Base-by-base conservation (phyloP, 2,888 invertebrate species). In the Hetaerina titia region DNA sequence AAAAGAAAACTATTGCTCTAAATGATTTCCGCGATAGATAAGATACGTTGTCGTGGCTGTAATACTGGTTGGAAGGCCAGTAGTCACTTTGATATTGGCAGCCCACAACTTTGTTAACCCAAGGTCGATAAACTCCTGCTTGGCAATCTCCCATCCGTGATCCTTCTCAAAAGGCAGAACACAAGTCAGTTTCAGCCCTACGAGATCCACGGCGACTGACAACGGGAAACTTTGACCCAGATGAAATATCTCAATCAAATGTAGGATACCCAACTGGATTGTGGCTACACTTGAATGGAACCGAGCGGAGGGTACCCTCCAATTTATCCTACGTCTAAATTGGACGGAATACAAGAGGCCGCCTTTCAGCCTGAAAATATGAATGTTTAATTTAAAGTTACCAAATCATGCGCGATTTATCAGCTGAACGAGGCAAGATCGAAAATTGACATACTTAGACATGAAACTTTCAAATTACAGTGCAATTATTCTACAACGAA, bases 201-300 rank as follows among this genome's bases (percentile, higher is more conserved):
- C 81, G 81, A 81, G 25, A 81, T 90, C 63, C 64, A 17, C 31
- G 45, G 45, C 45, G 64, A 90, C 64, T 45, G 22, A 31, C 17
- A n/a, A 45, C 22, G 56, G 64, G 25, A 90, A 64, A 64, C 90
- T 63, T 64, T 90, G 90, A 90, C 90, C 90, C 63, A 90, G 63
- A 63, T 64, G 64, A 64, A 90, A 31, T 90, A 63, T 90, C 31
- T 63, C 90, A 63, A 88, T 31, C 7, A 15, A 31, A 69, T 69
- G n/a, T 89, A 13, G 9, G 56, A 7, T 64, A 31, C 22, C 64
- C 64, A 90, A 64, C 64, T 25, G 22, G 31, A 63, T 63, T 25
- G 63, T 60, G 17, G 63, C 63, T 31, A 31, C 63, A 25, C 90
- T 90, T 63, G 64, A 90, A 45, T 90, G 90, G 45, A 17, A 19